A percentile compares a stretch with the other conserved stretches of the same genome.
Conservation (phyloP, 2,888 invertebrate species). For the Caenorhabditis sp. region DNA sequence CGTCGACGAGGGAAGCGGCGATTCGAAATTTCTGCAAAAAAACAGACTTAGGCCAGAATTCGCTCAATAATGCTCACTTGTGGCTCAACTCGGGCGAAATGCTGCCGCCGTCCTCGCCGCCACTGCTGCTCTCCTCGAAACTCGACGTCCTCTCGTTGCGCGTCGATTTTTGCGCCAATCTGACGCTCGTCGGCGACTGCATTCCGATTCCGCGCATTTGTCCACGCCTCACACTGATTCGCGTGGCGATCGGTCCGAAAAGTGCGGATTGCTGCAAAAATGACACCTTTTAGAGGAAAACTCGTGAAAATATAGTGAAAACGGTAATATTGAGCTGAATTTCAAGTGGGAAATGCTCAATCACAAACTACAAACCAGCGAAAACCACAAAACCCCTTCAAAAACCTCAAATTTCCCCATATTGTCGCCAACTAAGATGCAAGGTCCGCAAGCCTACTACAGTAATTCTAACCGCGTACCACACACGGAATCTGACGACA, state of each 20-base stretch:
- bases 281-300: background rate
- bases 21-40: constrained; percentile 31
- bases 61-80: constrained; percentile 28
- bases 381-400: too few relatives aligned
- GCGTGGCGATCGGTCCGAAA: constrained; percentile 43
- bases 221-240: constrained; percentile 31
- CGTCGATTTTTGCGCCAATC: background rate
- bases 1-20: constrained; percentile 37
- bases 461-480: too few relatives aligned
- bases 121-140: constrained; percentile 38
- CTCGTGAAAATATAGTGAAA: background rate
- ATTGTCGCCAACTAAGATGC: too few relatives aligned
- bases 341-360: too few relatives aligned
- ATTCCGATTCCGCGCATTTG: constrained; percentile 39
- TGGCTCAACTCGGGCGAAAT: constrained; percentile 47
- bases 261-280: constrained; percentile 54
- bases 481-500: too few relatives aligned
- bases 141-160: constrained; percentile 21
- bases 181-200: constrained; percentile 20
- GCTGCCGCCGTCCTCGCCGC: constrained; percentile 33
- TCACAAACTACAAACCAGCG: too few relatives aligned
- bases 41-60: background rate
- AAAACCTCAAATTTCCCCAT: too few relatives aligned
- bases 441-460: too few relatives aligned
- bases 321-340: too few relatives aligned